Base-by-base conservation (phyloP, 2,888 invertebrate species). In the Xylota sylvarum region DNA sequence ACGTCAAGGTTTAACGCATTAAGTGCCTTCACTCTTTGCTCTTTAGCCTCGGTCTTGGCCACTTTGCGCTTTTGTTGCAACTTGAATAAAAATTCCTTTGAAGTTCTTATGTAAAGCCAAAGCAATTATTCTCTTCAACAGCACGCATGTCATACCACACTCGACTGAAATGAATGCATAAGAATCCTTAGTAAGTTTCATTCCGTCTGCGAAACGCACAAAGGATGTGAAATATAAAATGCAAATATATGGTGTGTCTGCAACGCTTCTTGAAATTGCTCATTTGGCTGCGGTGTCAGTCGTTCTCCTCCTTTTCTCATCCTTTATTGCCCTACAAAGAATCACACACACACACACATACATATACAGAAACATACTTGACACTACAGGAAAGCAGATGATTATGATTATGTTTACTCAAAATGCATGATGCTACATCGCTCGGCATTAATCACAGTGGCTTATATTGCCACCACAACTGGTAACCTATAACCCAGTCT, bases 321-420 rank as follows among this genome's bases (percentile, higher is more conserved):
- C 50, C 37, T 56, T 23, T n/a, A 19, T 65, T 60, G 7, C 32
- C 17, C 0, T 19, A 35, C 5, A n/a, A n/a, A n/a, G n/a, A n/a
- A n/a, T n/a, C n/a, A 32, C 10, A 74, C 12, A 5, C 37, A 37
- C 30, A 37, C 9, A 32, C 12, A 76, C n/a, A 23, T 3, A 23
- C 23, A 23, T 3, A 23, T 1, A 23, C 3, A 23, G 3, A 23
- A 23, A 23, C 35, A 56, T 27, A 43, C 56, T 60, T 70, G 40
- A 35, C 50, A 30, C 50, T 27, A 67, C 48, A 64, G 6, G 6
- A 5, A 78, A 43, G 65, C 48, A 80, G 56, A 78, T 60, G 70
- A 85, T 81, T 81, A 85, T 82, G 72, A 82, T 81, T 77, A 72
- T 65, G 76, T 82, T 82, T 67, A 86, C 62, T 77, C 60, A 67